Percentiles rank a stretch among this genome's conserved stretches.
Conservation (phyloP, 37 sponge, comb jelly and placozoan genomes). For the Beroe ovata region DNA sequence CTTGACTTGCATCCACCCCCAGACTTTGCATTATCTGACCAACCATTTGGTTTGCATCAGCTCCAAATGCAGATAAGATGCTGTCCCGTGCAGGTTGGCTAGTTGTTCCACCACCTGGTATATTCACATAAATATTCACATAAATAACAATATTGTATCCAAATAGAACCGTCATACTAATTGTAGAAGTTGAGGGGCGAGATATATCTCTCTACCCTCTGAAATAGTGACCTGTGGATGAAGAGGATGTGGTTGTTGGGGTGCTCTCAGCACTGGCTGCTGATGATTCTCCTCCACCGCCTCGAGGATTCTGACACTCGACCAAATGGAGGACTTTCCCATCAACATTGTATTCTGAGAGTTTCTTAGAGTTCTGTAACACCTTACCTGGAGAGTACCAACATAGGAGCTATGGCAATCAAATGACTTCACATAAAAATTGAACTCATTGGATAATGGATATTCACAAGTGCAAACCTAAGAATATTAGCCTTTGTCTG, state of each 20-base stretch:
- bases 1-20: conserved; percentile 48
- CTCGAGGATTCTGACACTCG: conserved; percentile 6
- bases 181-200: too few relatives aligned
- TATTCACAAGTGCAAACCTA: not conserved
- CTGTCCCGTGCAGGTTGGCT: not conserved
- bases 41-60: conserved; percentile 56
- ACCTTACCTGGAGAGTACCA: conserved; percentile 38
- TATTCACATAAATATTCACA: too few relatives aligned
- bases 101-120: not conserved
- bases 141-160: too few relatives aligned
- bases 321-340: conserved; percentile 51
- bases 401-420: not conserved
- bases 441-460: not conserved
- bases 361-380: conserved; percentile 24
- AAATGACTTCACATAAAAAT: not conserved
- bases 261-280: not conserved
- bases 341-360: conserved; percentile 63
- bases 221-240: not conserved
- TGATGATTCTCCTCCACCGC: not conserved
- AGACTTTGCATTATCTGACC: conserved; percentile 53
- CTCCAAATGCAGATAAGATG: not conserved
- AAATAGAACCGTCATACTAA: too few relatives aligned
- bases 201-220: too few relatives aligned
- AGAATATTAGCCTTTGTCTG: conserved; percentile 35
- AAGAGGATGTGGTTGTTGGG: not conserved